These are phyloP conservation scores for Amblyopsis rosae DNA, from an alignment of 2,113 vertebrate genomes.

Conservation along the genomic window DNA sequence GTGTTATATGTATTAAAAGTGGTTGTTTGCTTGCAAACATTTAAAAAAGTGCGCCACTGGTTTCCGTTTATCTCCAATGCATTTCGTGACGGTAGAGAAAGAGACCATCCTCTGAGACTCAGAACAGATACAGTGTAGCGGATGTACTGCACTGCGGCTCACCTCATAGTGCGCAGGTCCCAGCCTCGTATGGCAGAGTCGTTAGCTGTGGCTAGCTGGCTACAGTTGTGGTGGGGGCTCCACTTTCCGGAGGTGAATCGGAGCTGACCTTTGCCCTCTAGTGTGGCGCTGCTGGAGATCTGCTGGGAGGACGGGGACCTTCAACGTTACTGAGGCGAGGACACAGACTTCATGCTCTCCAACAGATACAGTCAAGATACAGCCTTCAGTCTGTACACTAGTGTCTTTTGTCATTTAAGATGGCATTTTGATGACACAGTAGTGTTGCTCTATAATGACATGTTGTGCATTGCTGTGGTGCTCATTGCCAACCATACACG, in stretches of 20 bases:
- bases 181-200: slow-evolving; percentile 92
- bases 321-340: neutral
- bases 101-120: too few relatives aligned
- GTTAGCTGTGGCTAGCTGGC: slow-evolving; percentile 93
- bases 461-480: slow-evolving; percentile 29
- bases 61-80: too few relatives aligned
- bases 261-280: slow-evolving; percentile 96
- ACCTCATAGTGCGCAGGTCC: slow-evolving; percentile 97
- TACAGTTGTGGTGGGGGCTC: slow-evolving; percentile 97
- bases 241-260: slow-evolving; percentile 94
- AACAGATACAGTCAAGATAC: neutral
- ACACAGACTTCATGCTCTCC: neutral
- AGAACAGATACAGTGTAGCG: neutral
- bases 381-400: neutral
- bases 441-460: slow-evolving; percentile 20
- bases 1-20: too few relatives aligned
- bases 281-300: slow-evolving; percentile 85
- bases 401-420: neutral
- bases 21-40: too few relatives aligned
- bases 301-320: slow-evolving; percentile 48
- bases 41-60: too few relatives aligned
- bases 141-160: slow-evolving; percentile 18
- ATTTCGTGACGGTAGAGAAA: too few relatives aligned
- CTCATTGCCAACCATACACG: neutral
- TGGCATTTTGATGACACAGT: neutral